A percentile compares a stretch with the other conserved stretches of the same genome.
These are phyloP conservation scores for Orthosia gothica DNA, from an alignment of 2,888 invertebrate species.

Conservation along the genomic window DNA sequence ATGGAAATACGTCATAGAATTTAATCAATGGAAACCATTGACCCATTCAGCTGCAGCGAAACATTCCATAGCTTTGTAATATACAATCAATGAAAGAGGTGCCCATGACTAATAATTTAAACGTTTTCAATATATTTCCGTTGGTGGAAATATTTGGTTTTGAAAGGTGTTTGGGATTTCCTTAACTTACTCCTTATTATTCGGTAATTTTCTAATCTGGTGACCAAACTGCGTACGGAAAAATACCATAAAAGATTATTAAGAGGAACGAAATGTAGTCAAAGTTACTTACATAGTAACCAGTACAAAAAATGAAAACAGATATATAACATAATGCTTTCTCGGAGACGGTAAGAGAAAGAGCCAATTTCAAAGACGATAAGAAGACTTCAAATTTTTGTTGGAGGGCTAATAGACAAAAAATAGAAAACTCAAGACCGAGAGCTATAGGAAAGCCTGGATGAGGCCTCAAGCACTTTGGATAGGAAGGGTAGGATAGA, in stretches of 20 bases:
- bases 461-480: too few relatives aligned
- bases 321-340: too few relatives aligned
- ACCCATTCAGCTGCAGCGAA: background rate
- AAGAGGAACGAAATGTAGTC: background rate
- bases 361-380: too few relatives aligned
- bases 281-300: too few relatives aligned
- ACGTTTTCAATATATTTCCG: conserved; percentile 35
- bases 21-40: conserved; percentile 32
- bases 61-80: conserved; percentile 30
- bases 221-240: background rate
- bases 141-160: conserved; percentile 37
- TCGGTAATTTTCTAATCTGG: background rate
- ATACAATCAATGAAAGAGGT: conserved; percentile 16
- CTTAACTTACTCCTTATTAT: background rate
- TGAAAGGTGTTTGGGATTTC: conserved; percentile 32
- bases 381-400: too few relatives aligned
- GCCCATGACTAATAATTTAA: conserved; percentile 40
- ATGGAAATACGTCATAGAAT: conserved; percentile 43
- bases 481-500: too few relatives aligned
- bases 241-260: background rate
- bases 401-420: too few relatives aligned
- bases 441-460: too few relatives aligned
- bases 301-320: too few relatives aligned
- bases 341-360: too few relatives aligned
- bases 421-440: too few relatives aligned